These are phyloP conservation scores for Leucoraja ocellata DNA, from an alignment of 2,797 vertebrate species.

Conservation along the genomic window DNA sequence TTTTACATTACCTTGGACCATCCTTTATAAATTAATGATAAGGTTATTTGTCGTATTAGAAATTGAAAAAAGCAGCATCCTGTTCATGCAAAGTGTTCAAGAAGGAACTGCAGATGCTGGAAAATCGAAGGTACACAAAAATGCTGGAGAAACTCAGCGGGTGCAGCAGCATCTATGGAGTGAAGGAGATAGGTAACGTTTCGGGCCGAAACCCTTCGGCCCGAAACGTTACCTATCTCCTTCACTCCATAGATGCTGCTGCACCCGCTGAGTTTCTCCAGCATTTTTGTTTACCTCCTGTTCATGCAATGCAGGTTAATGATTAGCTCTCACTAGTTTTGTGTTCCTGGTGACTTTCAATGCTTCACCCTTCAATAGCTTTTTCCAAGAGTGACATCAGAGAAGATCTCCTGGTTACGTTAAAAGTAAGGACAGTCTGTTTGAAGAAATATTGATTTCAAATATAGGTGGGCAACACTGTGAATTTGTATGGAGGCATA, in stretches of 20 bases:
- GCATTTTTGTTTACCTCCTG: no score
- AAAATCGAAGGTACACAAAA: no score
- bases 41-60: not conserved
- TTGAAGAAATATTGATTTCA: not conserved
- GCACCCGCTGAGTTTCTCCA: no score
- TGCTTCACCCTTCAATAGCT: not conserved
- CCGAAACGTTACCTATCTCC: no score
- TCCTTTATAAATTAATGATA: not conserved
- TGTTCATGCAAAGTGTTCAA: no score
- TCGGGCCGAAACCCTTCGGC: no score
- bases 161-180: no score
- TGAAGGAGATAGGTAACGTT: no score
- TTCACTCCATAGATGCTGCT: no score
- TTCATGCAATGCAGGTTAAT: not conserved
- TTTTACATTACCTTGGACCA: not conserved
- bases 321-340: not conserved
- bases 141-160: no score
- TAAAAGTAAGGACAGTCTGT: not conserved
- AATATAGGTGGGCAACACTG: not conserved
- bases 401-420: not conserved
- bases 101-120: no score
- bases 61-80: no score
- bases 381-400: not conserved
- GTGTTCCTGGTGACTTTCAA: not conserved
- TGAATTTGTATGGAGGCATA: not conserved